A percentile compares a stretch with the other conserved stretches of the same genome.
phyloP scores from a whole-genome alignment of 2,888 invertebrate genomes.

The Oeneis ivallda region DNA sequence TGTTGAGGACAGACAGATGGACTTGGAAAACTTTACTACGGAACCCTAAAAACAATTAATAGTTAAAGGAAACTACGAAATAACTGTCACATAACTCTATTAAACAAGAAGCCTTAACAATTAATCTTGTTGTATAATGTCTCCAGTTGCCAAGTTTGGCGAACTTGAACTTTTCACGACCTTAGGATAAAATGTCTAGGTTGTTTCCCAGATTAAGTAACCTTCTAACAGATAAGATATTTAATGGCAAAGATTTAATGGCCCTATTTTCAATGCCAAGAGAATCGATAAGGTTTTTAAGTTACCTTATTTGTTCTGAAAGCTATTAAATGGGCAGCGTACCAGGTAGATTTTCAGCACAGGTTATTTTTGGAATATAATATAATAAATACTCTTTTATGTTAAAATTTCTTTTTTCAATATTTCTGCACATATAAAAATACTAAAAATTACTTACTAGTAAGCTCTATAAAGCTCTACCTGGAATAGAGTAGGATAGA shows the following conservation, averaged over 20 bases:
- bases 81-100: neutral
- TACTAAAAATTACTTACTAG: too few relatives aligned
- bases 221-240: neutral
- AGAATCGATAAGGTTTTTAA: neutral
- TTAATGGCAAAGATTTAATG: neutral
- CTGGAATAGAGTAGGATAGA: too few relatives aligned
- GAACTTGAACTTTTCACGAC: conserved; percentile 6
- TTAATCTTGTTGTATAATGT: conserved; percentile 13
- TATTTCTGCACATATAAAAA: too few relatives aligned
- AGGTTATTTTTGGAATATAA: neutral
- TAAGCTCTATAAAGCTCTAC: too few relatives aligned
- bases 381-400: too few relatives aligned
- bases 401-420: too few relatives aligned
- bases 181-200: conserved; percentile 11
- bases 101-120: neutral
- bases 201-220: neutral
- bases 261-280: neutral
- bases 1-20: too few relatives aligned
- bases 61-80: too few relatives aligned
- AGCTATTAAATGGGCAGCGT: neutral
- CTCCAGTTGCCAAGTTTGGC: conserved; percentile 1
- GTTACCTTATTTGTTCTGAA: neutral
- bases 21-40: too few relatives aligned
- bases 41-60: too few relatives aligned
- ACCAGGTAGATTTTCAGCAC: too few relatives aligned